Evolutionary conservation across 1,140 invertebrate species (phyloP), one percentile per base, ranked within the genome.

Genomic region (Tetranychus cinnabarinus): DNA sequence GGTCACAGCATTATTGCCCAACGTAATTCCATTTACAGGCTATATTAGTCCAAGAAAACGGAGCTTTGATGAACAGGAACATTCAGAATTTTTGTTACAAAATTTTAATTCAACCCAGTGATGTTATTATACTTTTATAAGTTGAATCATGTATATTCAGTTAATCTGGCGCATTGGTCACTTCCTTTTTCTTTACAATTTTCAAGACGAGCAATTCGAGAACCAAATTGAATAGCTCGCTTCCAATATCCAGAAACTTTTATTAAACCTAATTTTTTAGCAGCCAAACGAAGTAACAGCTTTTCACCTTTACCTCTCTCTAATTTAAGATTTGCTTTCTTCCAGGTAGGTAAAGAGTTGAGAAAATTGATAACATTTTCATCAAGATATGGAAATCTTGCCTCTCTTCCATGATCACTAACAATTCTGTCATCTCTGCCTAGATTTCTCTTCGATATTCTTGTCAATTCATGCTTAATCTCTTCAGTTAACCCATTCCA

Each of bases 171-270:
- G 33, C 59, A 50, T 13, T 36, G 23, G 13, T 35, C 23, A 33
- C 52, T 6, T 13, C 31, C 59, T 50, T 60, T 60, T 35, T 60
- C 59, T 36, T 60, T 60, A 5, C 35, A 7, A 50, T 52, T 60
- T 37, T 60, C 59, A 31, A 60, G 33, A 34, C 52, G 54, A 3
- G 59, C 59, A 15, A 60, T 93, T 69, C 86, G 78, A 1, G 89
- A 91, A n/a, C 93, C 93, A 79, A 98, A 97, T 72, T 98, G 93
- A 57, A 98, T 82, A 15, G 92, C 93, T 73, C 88, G 71, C 73
- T 98, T 98, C 52, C 85, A 85, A 55, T 86, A 77, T 55, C 71
- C 69, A 1, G 84, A 79, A 31, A 82, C 80, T 55, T 77, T 71
- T 63, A 68, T 70, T 3, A 88, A 72, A 10, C 86, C 85, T 33